Percentiles rank a stretch among this genome's conserved stretches.
phyloP scores from a whole-genome alignment of 1,140 invertebrate species.

The Ceratina australensis region DNA sequence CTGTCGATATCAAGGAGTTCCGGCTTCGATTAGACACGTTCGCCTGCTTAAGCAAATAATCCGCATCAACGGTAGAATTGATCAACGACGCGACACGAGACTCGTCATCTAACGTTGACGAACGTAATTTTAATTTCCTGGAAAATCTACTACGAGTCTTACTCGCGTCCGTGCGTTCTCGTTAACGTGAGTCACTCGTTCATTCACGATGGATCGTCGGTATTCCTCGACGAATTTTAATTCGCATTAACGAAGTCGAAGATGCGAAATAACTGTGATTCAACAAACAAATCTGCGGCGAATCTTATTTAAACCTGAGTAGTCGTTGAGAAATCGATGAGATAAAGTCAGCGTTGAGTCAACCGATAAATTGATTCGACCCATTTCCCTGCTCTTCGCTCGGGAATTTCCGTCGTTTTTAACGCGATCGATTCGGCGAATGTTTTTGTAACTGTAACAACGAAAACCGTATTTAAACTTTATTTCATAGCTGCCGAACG shows the following conservation, averaged over 20 bases:
- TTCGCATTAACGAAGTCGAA: neutral
- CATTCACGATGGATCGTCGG: neutral
- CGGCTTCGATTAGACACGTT: conserved; percentile 13
- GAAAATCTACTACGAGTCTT: neutral
- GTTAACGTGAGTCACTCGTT: conserved; percentile 24
- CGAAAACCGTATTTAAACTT: too few relatives aligned
- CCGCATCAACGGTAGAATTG: neutral
- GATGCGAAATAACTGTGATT: neutral
- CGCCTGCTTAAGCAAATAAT: neutral
- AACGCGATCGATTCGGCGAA: too few relatives aligned
- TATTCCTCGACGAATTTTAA: neutral
- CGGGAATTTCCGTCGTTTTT: too few relatives aligned
- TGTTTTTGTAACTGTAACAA: too few relatives aligned
- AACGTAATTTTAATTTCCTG: neutral
- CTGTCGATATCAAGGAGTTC: conserved; percentile 29
- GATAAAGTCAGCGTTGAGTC: too few relatives aligned
- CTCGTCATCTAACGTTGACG: neutral
- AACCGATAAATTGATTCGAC: too few relatives aligned
- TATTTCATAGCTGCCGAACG: too few relatives aligned
- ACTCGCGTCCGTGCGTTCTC: neutral
- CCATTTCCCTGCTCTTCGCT: too few relatives aligned
- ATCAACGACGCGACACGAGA: neutral
- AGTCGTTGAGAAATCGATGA: too few relatives aligned
- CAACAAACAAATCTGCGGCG: neutral
- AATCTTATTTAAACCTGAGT: too few relatives aligned